Percentiles rank a stretch among this genome's conserved stretches.
Conservation (phyloP, 1,140 invertebrate species). For the Cataglyphis hispanica region DNA sequence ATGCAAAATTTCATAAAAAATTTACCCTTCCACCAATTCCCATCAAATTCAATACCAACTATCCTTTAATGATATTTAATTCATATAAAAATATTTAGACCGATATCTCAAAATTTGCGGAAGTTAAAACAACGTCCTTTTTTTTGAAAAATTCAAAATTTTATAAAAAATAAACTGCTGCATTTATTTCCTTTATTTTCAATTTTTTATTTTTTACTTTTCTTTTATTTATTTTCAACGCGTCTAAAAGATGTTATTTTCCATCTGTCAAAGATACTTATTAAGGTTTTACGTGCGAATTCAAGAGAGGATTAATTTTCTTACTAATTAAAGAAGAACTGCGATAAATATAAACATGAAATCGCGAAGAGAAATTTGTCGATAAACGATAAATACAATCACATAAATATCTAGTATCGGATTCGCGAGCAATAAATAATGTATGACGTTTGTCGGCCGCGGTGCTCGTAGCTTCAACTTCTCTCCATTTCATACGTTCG, state of each 20-base stretch:
- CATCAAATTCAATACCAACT: too few relatives aligned
- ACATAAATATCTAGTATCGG: not conserved
- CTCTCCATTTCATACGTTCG: constrained; percentile 10
- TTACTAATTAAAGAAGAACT: not conserved
- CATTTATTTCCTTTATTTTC: too few relatives aligned
- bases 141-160: too few relatives aligned
- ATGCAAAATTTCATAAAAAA: too few relatives aligned
- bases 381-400: not conserved
- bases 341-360: not conserved
- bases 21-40: too few relatives aligned
- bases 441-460: not conserved
- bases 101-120: too few relatives aligned
- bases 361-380: not conserved
- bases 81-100: too few relatives aligned
- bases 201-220: too few relatives aligned
- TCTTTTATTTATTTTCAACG: not conserved
- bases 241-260: not conserved
- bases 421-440: constrained; percentile 4
- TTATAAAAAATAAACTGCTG: too few relatives aligned
- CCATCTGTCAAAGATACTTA: not conserved
- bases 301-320: not conserved
- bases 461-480: not conserved
- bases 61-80: too few relatives aligned
- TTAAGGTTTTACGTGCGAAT: not conserved
- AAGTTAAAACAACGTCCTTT: too few relatives aligned